These are phyloP conservation scores for Leptinotarsa haldemani DNA, from an alignment of 2,888 invertebrate species.

Conservation along the genomic window DNA sequence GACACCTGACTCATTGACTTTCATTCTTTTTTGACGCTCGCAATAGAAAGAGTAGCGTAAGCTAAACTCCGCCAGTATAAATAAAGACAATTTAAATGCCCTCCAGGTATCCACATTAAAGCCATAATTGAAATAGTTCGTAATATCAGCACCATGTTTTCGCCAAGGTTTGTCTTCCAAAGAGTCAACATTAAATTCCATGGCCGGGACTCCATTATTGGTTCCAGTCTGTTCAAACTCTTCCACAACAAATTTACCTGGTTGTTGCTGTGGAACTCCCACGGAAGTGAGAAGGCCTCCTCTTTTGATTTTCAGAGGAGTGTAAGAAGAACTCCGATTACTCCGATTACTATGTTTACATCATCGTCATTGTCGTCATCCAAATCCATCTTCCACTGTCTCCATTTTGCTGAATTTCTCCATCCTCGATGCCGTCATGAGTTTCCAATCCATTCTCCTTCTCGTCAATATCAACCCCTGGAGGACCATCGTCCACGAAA, in stretches of 20 bases:
- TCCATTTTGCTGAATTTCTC: conserved; percentile 68
- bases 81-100: too few species aligned
- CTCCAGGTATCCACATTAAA: conserved; percentile 99
- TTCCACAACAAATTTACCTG: conserved; percentile 86
- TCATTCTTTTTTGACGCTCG: too few species aligned
- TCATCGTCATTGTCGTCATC: conserved; percentile 81
- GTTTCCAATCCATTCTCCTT: conserved; percentile 61
- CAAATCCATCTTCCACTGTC: conserved; percentile 70
- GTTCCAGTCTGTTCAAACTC: conserved; percentile 93
- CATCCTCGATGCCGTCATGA: conserved; percentile 68
- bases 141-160: conserved; percentile 98
- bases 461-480: conserved; percentile 55
- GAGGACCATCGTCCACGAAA: conserved; percentile 49
- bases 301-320: conserved; percentile 79
- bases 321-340: too few species aligned
- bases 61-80: too few species aligned
- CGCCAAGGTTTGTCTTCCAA: conserved; percentile 99
- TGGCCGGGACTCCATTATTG: conserved; percentile 92
- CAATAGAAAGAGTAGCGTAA: too few species aligned
- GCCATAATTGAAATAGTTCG: conserved; percentile 99
- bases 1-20: conserved; percentile 85
- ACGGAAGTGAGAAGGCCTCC: conserved; percentile 65
- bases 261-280: conserved; percentile 65
- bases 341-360: conserved; percentile 93
- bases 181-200: conserved; percentile 94